A percentile compares a stretch with the other conserved stretches of the same genome.
phyloP scores from a whole-genome alignment of 1,140 invertebrate genomes.

The Oncopodura yosiiana region DNA sequence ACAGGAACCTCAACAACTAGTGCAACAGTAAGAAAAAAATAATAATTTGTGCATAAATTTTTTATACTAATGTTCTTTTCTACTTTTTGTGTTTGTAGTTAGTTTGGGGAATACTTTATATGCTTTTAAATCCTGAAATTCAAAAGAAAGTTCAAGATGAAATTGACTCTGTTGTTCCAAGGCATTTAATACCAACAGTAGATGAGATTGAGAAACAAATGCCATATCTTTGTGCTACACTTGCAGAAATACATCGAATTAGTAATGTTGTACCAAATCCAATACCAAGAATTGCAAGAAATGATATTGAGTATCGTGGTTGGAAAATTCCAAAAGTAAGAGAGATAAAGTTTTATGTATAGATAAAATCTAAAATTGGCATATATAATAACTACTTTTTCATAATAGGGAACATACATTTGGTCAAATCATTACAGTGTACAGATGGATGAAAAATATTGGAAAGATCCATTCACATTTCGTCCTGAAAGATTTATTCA shows the following conservation, averaged over 20 bases:
- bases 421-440: constrained; percentile 33
- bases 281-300: constrained; percentile 64
- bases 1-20: constrained; percentile 71
- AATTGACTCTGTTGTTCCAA: constrained; percentile 62
- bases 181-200: constrained; percentile 53
- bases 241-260: constrained; percentile 62
- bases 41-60: constrained; percentile 25
- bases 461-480: constrained; percentile 38
- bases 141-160: constrained; percentile 67
- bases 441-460: constrained; percentile 34
- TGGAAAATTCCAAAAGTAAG: constrained; percentile 64
- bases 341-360: neutral
- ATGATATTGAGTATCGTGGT: constrained; percentile 57
- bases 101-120: constrained; percentile 64
- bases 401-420: constrained; percentile 17
- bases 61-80: constrained; percentile 61
- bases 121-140: constrained; percentile 64
- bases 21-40: constrained; percentile 55
- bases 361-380: constrained; percentile 40
- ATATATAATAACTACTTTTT: neutral
- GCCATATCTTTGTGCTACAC: constrained; percentile 65
- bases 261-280: constrained; percentile 66
- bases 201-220: constrained; percentile 61
- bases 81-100: constrained; percentile 64
- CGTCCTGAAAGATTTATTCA: constrained; percentile 36